phyloP scores from a whole-genome alignment of 37 sponge, comb jelly and placozoan species.

The Aphrocallistes beatrix region DNA sequence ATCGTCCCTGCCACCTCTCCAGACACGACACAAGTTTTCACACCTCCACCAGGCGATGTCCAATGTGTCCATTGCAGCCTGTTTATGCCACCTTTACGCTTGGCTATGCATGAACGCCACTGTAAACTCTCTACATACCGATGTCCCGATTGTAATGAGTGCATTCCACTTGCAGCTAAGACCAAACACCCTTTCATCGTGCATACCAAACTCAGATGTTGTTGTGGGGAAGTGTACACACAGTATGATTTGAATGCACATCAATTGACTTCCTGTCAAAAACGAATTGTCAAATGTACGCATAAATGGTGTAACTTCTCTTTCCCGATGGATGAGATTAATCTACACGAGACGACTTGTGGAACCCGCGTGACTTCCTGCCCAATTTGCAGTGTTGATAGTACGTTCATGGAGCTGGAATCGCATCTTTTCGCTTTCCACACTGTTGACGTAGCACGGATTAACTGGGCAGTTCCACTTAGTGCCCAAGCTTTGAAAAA shows the following conservation, averaged over 20 bases:
- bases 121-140: conserved; percentile 47
- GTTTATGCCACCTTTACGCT: conserved; percentile 42
- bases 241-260: conserved; percentile 45
- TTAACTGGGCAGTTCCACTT: conserved; percentile 47
- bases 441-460: conserved; percentile 30
- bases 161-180: conserved; percentile 41
- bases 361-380: conserved; percentile 34
- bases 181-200: conserved; percentile 43
- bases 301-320: conserved; percentile 62
- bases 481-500: conserved; percentile 21
- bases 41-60: conserved; percentile 33
- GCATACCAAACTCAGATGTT: conserved; percentile 37
- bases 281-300: conserved; percentile 38
- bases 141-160: conserved; percentile 40
- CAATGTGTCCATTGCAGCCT: conserved; percentile 42
- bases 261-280: conserved; percentile 31
- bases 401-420: conserved; percentile 39
- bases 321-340: conserved; percentile 47
- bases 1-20: background rate
- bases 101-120: conserved; percentile 58
- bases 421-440: conserved; percentile 52
- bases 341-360: conserved; percentile 45
- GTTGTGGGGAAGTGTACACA: conserved; percentile 39
- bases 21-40: background rate
- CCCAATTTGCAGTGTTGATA: conserved; percentile 38